Evolutionary conservation across 2,888 invertebrate species (phyloP).

Genomic region (Patella depressa): DNA sequence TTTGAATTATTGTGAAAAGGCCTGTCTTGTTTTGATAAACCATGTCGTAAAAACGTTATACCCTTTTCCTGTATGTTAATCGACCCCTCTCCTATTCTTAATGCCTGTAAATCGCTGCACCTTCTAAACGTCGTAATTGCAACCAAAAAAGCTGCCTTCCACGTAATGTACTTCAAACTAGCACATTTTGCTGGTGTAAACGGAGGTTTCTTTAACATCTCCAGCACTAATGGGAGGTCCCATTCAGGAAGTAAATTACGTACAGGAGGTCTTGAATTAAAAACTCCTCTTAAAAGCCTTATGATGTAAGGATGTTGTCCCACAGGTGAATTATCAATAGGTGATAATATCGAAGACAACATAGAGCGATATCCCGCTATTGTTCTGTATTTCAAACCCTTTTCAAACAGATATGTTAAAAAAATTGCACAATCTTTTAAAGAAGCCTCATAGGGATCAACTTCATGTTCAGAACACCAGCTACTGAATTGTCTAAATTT

Average conservation of each 20-base stretch:
- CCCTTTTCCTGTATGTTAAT: neutral
- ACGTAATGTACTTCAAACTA: neutral
- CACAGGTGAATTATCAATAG: neutral
- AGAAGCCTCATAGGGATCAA: conserved; percentile 27
- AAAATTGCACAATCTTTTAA: neutral
- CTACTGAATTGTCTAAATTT: conserved; percentile 32
- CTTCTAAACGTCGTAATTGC: neutral
- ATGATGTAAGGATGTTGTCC: neutral
- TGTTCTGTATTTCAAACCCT: neutral
- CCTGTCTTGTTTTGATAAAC: conserved; percentile 5
- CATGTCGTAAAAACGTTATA: neutral
- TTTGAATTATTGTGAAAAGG: neutral
- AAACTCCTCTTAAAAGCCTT: neutral
- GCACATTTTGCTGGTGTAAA: neutral
- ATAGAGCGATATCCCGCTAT: neutral
- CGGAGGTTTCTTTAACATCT: neutral
- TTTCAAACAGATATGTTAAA: neutral
- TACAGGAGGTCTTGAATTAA: neutral
- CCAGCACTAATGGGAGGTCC: neutral
- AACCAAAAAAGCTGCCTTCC: conserved; percentile 5
- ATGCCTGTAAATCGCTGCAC: neutral
- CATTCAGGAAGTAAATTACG: neutral
- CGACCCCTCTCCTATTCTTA: neutral
- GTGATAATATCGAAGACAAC: neutral
- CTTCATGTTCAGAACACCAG: conserved; percentile 37